Evolutionary conservation across 1,140 invertebrate species (phyloP).

Genomic region (Drosophila insularis): DNA sequence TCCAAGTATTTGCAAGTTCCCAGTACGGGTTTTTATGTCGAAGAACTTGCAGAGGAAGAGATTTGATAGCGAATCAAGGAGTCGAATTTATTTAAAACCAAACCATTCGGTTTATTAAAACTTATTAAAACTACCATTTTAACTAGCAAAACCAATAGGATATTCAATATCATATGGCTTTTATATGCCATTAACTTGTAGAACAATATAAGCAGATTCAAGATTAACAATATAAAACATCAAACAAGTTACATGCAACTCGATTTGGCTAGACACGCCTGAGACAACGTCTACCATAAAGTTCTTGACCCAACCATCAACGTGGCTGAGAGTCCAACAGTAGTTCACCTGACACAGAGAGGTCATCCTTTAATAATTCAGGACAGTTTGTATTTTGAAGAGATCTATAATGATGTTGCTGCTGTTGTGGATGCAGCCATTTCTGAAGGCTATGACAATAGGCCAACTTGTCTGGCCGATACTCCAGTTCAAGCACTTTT

Average conservation of each 20-base stretch:
- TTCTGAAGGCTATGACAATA: constrained; percentile 48
- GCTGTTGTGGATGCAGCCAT: constrained; percentile 8
- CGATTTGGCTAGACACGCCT: constrained; percentile 24
- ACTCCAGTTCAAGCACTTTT: constrained; percentile 32
- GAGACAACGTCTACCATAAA: constrained; percentile 43
- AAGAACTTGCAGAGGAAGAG: too few relatives aligned
- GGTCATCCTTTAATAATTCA: constrained; percentile 38
- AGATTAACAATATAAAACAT: neutral
- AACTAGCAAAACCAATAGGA: too few relatives aligned
- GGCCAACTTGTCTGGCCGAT: constrained; percentile 42
- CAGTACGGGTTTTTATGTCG: too few relatives aligned
- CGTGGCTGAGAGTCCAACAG: constrained; percentile 40
- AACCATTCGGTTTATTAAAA: too few relatives aligned
- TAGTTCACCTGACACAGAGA: constrained; percentile 36
- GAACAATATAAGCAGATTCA: neutral
- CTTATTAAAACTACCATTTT: too few relatives aligned
- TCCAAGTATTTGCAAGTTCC: too few relatives aligned
- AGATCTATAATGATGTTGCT: neutral
- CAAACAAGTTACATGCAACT: neutral
- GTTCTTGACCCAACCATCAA: constrained; percentile 45
- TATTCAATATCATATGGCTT: too few relatives aligned
- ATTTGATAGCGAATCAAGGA: too few relatives aligned
- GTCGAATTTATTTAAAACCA: too few relatives aligned
- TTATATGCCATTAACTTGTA: too few relatives aligned
- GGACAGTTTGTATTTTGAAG: constrained; percentile 23